These are phyloP conservation scores for Tipula unca DNA, from an alignment of 2,888 invertebrate species.

Conservation along the genomic window DNA sequence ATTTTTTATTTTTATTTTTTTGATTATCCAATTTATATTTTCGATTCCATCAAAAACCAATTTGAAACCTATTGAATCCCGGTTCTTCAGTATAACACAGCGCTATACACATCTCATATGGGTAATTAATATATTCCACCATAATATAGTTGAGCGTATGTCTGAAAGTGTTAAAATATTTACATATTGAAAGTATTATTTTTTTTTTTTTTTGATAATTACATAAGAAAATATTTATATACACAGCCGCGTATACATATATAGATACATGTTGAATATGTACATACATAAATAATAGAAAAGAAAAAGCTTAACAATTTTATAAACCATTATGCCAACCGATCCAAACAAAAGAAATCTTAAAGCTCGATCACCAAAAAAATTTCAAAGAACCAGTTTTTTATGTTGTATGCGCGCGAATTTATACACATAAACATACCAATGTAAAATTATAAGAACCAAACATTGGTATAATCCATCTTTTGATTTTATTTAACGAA, in stretches of 20 bases:
- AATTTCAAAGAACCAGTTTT: not conserved
- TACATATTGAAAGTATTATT: not conserved
- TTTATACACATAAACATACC: not conserved
- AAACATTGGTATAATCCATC: not conserved
- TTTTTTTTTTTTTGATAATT: not conserved
- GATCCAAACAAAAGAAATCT: not conserved
- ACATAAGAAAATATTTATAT: not conserved
- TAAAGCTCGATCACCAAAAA: not conserved
- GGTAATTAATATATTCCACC: not conserved
- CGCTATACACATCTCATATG: not conserved
- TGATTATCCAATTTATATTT: not conserved
- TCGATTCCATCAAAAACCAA: not conserved
- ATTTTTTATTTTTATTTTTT: not conserved
- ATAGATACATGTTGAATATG: not conserved
- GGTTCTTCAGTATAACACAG: not conserved
- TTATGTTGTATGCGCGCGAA: not conserved
- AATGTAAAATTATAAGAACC: not conserved
- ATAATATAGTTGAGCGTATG: not conserved
- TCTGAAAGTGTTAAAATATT: not conserved
- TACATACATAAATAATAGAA: not conserved
- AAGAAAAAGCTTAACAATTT: not conserved
- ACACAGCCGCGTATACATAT: not conserved
- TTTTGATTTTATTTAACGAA: not conserved
- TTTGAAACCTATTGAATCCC: not conserved
- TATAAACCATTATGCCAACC: not conserved